Evolutionary conservation across 2,888 invertebrate genomes (phyloP), one percentile per base, ranked within the genome.

Genomic region (Hirtodrosophila histrioides): DNA sequence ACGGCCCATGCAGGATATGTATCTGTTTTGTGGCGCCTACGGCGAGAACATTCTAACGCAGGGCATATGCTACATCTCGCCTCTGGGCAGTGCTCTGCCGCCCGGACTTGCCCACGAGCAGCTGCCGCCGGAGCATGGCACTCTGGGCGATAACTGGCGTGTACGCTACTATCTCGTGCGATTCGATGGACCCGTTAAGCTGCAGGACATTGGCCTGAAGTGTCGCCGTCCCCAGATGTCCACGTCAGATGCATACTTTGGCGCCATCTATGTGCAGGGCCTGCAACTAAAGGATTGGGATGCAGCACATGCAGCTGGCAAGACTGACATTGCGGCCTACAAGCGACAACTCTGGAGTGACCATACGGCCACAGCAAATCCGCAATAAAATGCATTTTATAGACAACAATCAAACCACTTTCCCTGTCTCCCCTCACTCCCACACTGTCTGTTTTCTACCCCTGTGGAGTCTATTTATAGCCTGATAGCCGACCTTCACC

Each of bases 171-270:
- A 89, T 69, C 65, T 90, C 3, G 49, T 76, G 3, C 76, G 72
- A 4, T 90, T 91, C 55, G 84, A 88, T 64, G 84, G 78, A 17
- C 65, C 78, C 7, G 76, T 90, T 3, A 61, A 70, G 3, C 72
- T 91, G 0, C 74, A 82, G 54, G 91, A 91, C 66, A 86, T 91
- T 24, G 91, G 91, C 0, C 55, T 90, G 0, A 69, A 87, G n/a
- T 88, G 84, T 44, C 80, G 83, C 0, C 68, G 67, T 1, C 37
- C 61, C 0, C 55, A 57, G 8, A 3, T 44, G 0, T 51, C 58
- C 3, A 48, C 48, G 0, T 67, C 78, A 10, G 53, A 48, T 3
- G 87, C 88, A 0, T 76, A 85, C 29, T 55, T 91, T 12, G 91
- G 91, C 4, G 90, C 90, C 36, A 64, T 91, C 24, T 90, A 86